A percentile compares a stretch with the other conserved stretches of the same genome.
Conservation (phyloP, 37 sponge, comb jelly and placozoan species). For the Amphimedon queenslandica region DNA sequence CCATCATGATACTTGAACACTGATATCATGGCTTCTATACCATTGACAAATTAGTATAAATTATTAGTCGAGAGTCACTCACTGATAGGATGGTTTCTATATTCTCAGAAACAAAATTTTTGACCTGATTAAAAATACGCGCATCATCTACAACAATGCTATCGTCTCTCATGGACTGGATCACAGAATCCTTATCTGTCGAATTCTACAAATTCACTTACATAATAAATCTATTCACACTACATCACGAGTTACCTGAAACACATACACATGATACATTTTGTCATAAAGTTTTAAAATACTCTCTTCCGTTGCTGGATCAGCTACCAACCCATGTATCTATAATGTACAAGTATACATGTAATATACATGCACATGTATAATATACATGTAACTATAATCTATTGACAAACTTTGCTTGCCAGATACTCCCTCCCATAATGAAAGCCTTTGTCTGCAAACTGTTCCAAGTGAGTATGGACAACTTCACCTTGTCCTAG, state of each 20-base stretch:
- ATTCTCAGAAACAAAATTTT: slow-evolving; percentile 15
- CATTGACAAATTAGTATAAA: not conserved
- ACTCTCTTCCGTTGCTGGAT: slow-evolving; percentile 21
- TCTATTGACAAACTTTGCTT: too few species aligned
- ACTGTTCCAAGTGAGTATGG: slow-evolving; percentile 16
- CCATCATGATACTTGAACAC: too few species aligned
- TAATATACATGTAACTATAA: too few species aligned
- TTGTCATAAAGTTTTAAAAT: slow-evolving; percentile 32
- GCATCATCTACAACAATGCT: not conserved
- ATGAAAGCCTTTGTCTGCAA: slow-evolving; percentile 40
- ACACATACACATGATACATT: slow-evolving; percentile 31
- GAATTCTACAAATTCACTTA: too few species aligned
- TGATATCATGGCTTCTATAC: not conserved
- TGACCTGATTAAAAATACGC: not conserved
- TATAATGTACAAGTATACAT: too few species aligned
- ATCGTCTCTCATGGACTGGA: too few species aligned
- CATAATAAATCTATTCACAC: too few species aligned
- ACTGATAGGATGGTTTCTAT: slow-evolving; percentile 41
- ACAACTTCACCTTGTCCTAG: not conserved
- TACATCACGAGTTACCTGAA: not conserved
- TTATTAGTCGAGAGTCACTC: slow-evolving; percentile 2
- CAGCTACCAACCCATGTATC: too few species aligned
- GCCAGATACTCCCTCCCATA: slow-evolving; percentile 61
- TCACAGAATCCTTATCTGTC: too few species aligned
- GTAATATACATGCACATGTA: too few species aligned